phyloP scores from a whole-genome alignment of 2,113 vertebrate genomes.

The Oenanthe melanoleuca region DNA sequence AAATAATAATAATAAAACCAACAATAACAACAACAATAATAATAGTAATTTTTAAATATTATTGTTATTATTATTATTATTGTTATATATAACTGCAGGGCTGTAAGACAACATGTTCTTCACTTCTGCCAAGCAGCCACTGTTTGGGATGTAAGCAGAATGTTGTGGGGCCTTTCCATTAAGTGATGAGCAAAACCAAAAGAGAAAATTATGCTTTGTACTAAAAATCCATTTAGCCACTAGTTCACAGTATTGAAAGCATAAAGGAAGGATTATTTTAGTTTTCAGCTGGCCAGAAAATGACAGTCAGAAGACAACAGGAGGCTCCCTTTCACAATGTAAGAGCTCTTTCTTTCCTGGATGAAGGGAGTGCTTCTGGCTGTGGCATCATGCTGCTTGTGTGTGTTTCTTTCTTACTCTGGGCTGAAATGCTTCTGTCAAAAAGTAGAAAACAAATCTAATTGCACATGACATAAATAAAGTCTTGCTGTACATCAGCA shows the following conservation, averaged over 20 bases:
- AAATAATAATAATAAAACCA: background rate
- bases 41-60: background rate
- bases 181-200: slow-evolving; percentile 32
- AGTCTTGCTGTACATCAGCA: background rate
- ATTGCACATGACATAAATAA: background rate
- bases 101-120: background rate
- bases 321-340: slow-evolving; percentile 60
- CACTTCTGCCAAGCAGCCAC: background rate
- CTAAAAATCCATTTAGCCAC: slow-evolving; percentile 60
- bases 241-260: background rate
- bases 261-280: slow-evolving; percentile 49
- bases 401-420: background rate
- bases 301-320: slow-evolving; percentile 53
- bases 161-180: slow-evolving; percentile 8
- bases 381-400: slow-evolving; percentile 27
- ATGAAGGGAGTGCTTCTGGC: slow-evolving; percentile 8
- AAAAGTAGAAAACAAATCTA: slow-evolving; percentile 24
- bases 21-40: background rate
- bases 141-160: background rate
- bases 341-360: slow-evolving; percentile 43
- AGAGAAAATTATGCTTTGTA: slow-evolving; percentile 46
- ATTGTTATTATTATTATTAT: background rate
- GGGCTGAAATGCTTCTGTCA: background rate
- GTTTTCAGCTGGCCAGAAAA: slow-evolving; percentile 52
- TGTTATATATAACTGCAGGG: background rate